Conservation (phyloP, 1,140 invertebrate genomes). For the Pseudoatta argentina region DNA sequence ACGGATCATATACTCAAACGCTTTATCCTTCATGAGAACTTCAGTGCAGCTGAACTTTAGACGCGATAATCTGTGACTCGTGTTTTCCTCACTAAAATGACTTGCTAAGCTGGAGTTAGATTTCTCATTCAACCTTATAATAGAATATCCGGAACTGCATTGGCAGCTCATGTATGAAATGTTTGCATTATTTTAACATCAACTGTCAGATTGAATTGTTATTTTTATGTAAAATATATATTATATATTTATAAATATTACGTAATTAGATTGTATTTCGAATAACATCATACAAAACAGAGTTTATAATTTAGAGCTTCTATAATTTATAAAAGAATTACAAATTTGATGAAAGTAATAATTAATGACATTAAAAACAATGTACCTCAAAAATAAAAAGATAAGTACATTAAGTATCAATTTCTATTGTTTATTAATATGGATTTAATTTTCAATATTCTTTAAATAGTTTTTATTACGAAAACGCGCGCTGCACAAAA, state of each 20-base stretch:
- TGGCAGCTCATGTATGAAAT: constrained; percentile 19
- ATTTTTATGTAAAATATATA: not conserved
- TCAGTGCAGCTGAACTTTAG: constrained; percentile 35
- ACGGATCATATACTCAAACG: constrained; percentile 22
- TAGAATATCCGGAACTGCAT: constrained; percentile 39
- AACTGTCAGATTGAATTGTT: not conserved
- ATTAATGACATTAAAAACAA: not conserved
- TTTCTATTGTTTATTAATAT: not conserved
- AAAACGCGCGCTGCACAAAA: not conserved
- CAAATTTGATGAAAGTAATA: not conserved
- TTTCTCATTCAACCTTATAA: constrained; percentile 47
- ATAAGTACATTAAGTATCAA: not conserved
- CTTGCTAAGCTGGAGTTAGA: constrained; percentile 30
- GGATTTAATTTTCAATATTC: not conserved
- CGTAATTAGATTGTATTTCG: not conserved
- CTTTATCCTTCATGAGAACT: constrained; percentile 37
- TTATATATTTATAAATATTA: not conserved
- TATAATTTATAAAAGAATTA: not conserved
- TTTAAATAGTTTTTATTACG: not conserved
- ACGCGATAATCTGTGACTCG: constrained; percentile 52
- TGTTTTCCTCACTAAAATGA: constrained; percentile 22
- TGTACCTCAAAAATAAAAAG: not conserved
- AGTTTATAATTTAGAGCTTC: not conserved
- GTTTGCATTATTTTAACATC: constrained; percentile 42
- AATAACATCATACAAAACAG: not conserved